Base-by-base conservation (phyloP, 2,888 invertebrate species). In the Lacanobia oleracea region DNA sequence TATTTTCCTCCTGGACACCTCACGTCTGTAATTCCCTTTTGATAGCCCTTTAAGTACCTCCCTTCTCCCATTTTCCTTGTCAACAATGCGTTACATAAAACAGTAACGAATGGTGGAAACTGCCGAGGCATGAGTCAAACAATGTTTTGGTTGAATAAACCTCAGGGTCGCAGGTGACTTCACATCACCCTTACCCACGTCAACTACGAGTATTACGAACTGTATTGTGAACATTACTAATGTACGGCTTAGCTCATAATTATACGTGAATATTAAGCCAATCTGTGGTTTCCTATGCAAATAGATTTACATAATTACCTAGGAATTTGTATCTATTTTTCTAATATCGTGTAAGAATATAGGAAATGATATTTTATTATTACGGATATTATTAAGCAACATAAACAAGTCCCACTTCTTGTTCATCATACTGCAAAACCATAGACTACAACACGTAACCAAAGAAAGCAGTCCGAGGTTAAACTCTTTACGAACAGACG, bases 71-170 rank as follows among this genome's bases (percentile, higher is more conserved):
- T 71, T 81, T 82, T 72, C 79, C 69, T 75, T 50, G 59, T 77
- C 50, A 71, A 71, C 72, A 50, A 59, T 60, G 54, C 57, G 40
- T 77, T 72, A 59, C 64, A 72, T 64, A 61, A 68, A 72, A 53
- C 27, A 48, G 76, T 66, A 81, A 65, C 57, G 16, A 78, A 68
- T 71, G 63, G 51, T 76, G 75, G 75, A 76, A 85, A 71, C 74
- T 64, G 61, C 79, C 75, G 64, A 48, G 33, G 60, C 77, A 68
- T 85, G 84, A 85, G 85, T 85, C 84, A 85, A 78, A 62, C 70
- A 69, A 80, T 85, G 85, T 86, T 85, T 79, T 85, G 85, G 84
- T 85, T 85, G 87, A 82, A 85, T 63, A 84, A 72, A 71, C 79
- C 37, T 75, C 87, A 86, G 72, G 87, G 84, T 72, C 83, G 75